phyloP scores from a whole-genome alignment of 2,113 vertebrate genomes.

The Tragelaphus scriptus region DNA sequence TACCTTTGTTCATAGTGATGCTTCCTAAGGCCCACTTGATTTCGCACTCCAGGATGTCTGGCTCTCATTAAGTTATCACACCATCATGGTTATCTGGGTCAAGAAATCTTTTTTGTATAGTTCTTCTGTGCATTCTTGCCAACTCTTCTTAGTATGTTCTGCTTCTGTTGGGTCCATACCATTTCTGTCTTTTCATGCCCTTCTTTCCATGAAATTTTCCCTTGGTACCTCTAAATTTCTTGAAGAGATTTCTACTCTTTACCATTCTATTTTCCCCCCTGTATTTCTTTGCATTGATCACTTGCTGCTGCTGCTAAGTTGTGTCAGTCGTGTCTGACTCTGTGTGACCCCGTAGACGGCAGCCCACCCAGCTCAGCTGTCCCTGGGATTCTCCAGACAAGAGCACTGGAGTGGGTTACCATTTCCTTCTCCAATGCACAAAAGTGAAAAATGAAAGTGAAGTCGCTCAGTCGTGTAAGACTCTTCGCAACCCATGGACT shows the following conservation, averaged over 20 bases:
- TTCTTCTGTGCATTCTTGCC: not conserved
- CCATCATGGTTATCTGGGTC: not conserved
- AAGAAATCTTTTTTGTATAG: not conserved
- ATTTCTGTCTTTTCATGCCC: not conserved
- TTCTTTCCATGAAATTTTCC: not conserved
- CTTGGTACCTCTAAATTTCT: not conserved
- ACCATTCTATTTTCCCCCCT: not conserved
- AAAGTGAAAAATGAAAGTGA: too few relatives aligned
- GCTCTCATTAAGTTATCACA: not conserved
- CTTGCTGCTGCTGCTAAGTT: not conserved
- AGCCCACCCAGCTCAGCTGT: too few relatives aligned
- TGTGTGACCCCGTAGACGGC: too few relatives aligned
- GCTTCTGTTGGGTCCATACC: not conserved
- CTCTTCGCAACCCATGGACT: too few relatives aligned
- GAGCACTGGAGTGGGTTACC: too few relatives aligned
- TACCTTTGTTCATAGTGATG: not conserved
- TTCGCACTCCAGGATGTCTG: not conserved
- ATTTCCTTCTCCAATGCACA: too few relatives aligned
- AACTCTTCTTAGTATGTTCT: not conserved
- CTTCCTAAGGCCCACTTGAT: not conserved
- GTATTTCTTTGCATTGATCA: not conserved
- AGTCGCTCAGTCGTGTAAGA: too few relatives aligned
- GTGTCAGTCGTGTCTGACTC: fast-evolving
- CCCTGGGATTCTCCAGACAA: too few relatives aligned
- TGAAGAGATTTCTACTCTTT: not conserved